Evolutionary conservation across 2,113 vertebrate species (phyloP).

Genomic region (Pelobates fuscus): DNA sequence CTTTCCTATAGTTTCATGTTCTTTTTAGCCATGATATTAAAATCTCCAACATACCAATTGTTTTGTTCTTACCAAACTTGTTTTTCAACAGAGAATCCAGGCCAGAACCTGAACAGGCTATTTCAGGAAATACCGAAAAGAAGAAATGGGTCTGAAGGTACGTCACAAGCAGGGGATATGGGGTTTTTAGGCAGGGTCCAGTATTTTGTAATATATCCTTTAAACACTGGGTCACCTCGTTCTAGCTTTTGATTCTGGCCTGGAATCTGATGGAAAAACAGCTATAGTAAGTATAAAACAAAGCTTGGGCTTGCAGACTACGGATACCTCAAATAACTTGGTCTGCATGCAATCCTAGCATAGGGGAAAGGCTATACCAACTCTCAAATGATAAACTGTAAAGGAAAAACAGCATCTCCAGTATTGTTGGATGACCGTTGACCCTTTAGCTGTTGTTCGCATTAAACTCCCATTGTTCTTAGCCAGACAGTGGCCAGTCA

Average conservation of each 20-base stretch:
- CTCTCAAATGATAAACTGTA: too few relatives aligned
- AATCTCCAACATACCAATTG: conserved; percentile 73
- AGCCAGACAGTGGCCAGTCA: too few relatives aligned
- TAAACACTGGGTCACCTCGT: conserved; percentile 71
- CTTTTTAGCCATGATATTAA: conserved; percentile 66
- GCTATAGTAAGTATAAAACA: conserved; percentile 83
- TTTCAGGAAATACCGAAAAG: conserved; percentile 98
- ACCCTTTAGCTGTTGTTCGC: too few relatives aligned
- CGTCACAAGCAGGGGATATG: conserved; percentile 90
- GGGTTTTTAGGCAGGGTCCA: conserved; percentile 79
- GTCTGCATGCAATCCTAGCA: too few relatives aligned
- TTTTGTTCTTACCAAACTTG: conserved; percentile 91
- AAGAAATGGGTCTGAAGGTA: conserved; percentile 94
- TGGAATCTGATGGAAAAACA: conserved; percentile 87
- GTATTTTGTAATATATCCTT: conserved; percentile 75
- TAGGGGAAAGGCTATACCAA: too few relatives aligned
- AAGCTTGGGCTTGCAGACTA: conserved; percentile 65
- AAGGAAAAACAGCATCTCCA: too few relatives aligned
- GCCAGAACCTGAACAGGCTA: conserved; percentile 97
- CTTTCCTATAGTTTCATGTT: conserved; percentile 61
- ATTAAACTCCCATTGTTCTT: too few relatives aligned
- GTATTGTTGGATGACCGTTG: too few relatives aligned
- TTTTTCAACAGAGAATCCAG: conserved; percentile 99
- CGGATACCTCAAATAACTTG: too few relatives aligned
- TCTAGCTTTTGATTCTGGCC: conserved; percentile 82